phyloP scores from a whole-genome alignment of 2,113 vertebrate species.

The Petaurus breviceps region DNA sequence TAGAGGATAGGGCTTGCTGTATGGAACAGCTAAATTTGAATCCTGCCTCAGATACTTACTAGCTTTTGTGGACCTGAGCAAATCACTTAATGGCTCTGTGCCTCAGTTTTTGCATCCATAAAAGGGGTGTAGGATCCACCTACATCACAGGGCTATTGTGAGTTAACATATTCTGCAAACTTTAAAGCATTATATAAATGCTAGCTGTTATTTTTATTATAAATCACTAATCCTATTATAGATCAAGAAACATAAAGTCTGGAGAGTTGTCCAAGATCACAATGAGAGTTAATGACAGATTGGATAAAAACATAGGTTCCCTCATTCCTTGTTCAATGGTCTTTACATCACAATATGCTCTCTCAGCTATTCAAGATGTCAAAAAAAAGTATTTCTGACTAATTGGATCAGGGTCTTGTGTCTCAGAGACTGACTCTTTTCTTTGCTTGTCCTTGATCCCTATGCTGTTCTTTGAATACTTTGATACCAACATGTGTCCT shows the following conservation, averaged over 20 bases:
- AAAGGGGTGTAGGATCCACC: too few relatives aligned
- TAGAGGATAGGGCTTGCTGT: not conserved
- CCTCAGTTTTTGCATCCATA: not conserved
- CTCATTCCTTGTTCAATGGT: not conserved
- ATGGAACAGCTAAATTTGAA: not conserved
- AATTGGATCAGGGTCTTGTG: not conserved
- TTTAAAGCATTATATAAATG: not conserved
- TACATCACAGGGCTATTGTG: not conserved
- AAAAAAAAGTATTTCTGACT: slow-evolving; percentile 5
- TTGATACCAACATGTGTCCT: slow-evolving; percentile 3
- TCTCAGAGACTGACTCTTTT: slow-evolving; percentile 6
- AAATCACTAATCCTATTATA: not conserved
- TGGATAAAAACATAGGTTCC: not conserved
- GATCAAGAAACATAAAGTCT: not conserved
- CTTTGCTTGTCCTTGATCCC: slow-evolving; percentile 20
- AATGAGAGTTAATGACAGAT: not conserved
- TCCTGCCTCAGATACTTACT: not conserved
- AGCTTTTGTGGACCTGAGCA: not conserved
- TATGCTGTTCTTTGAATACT: slow-evolving; percentile 38
- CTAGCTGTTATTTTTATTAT: not conserved
- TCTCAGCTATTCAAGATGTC: not conserved
- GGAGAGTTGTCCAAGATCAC: not conserved
- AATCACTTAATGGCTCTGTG: not conserved
- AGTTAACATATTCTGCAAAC: not conserved
- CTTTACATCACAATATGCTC: not conserved